Percentiles rank a stretch among this genome's conserved stretches.
Evolutionary conservation across 2,113 vertebrate species (phyloP).

Genomic region (Danio rerio): DNA sequence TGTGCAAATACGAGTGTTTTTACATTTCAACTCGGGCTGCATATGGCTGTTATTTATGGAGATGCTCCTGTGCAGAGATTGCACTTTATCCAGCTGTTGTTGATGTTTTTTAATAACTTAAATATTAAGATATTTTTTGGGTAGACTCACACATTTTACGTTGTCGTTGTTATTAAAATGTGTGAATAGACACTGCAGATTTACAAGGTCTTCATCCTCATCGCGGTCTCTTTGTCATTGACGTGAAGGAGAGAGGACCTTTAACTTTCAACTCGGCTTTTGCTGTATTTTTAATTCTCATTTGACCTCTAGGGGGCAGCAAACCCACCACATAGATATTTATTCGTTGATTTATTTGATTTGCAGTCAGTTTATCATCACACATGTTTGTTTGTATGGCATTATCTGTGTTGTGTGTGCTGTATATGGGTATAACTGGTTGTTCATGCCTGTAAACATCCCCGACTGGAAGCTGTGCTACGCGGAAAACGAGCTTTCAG

Average conservation of each 20-base stretch:
- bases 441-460: slow-evolving; percentile 91
- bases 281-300: slow-evolving; percentile 30
- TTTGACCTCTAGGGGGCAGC: slow-evolving; percentile 38
- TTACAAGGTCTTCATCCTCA: slow-evolving; percentile 21
- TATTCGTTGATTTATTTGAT: background rate
- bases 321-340: background rate
- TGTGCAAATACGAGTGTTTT: background rate
- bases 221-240: slow-evolving; percentile 31
- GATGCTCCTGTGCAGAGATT: background rate
- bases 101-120: background rate
- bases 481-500: slow-evolving; percentile 82
- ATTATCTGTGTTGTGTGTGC: background rate
- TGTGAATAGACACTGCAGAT: background rate
- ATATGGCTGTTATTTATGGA: slow-evolving; percentile 7
- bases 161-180: background rate
- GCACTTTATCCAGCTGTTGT: background rate
- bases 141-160: background rate
- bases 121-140: background rate
- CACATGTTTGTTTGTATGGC: background rate
- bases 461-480: slow-evolving; percentile 93
- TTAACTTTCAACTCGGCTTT: slow-evolving; percentile 34
- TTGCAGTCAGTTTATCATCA: background rate
- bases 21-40: background rate
- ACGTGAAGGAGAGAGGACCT: slow-evolving; percentile 36
- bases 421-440: slow-evolving; percentile 53